Percentiles rank a stretch among this genome's conserved stretches.
These are phyloP conservation scores for Bettongia penicillata DNA, from an alignment of 2,113 vertebrate species.

Conservation along the genomic window DNA sequence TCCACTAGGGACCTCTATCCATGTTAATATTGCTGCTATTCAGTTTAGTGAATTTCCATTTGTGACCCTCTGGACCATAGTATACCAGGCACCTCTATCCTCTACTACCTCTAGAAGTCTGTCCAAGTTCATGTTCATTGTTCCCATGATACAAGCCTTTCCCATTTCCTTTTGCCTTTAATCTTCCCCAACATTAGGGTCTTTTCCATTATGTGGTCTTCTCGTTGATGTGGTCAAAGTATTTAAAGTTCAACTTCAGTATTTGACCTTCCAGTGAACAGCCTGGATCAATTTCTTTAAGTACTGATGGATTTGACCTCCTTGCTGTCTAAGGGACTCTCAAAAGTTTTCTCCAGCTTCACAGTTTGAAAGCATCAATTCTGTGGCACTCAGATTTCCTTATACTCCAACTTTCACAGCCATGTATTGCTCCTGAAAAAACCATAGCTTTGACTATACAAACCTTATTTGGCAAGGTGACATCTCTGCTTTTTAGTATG, in stretches of 20 bases:
- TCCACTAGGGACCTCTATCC: not conserved
- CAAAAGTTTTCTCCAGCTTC: not conserved
- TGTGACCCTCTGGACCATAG: not conserved
- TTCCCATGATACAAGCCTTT: not conserved
- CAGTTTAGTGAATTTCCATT: not conserved
- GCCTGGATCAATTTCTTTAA: not conserved
- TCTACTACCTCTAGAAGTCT: not conserved
- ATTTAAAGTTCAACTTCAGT: not conserved
- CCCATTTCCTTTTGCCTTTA: not conserved
- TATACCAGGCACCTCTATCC: not conserved
- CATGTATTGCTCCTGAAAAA: not conserved
- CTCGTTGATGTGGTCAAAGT: not conserved
- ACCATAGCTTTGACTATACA: not conserved
- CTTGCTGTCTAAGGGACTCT: not conserved
- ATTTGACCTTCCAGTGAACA: not conserved
- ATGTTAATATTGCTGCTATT: not conserved
- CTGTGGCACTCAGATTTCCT: not conserved
- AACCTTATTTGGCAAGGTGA: not conserved
- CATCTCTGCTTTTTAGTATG: not conserved
- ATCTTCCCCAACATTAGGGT: not conserved
- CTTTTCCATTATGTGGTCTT: not conserved
- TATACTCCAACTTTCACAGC: not conserved
- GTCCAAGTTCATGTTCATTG: not conserved
- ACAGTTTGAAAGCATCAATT: not conserved
- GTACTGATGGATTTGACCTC: not conserved